Percentiles rank a stretch among this genome's conserved stretches.
phyloP scores from a whole-genome alignment of 2,113 vertebrate genomes.

The Natator depressus region DNA sequence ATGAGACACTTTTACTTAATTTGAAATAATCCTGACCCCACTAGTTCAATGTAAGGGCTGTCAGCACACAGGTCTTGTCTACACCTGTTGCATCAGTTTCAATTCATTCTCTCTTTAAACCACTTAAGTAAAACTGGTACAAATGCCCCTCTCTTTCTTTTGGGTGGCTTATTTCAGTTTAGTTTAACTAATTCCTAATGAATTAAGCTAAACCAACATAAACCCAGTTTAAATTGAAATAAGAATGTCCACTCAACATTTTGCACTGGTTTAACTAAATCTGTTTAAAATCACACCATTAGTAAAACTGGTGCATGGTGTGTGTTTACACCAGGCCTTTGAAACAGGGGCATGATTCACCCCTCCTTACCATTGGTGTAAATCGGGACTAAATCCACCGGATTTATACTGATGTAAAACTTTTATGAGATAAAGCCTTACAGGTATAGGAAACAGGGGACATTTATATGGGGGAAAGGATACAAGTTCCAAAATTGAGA shows the following conservation, averaged over 20 bases:
- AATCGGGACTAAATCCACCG: background rate
- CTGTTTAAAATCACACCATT: background rate
- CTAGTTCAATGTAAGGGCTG: background rate
- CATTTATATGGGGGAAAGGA: background rate
- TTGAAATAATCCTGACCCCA: background rate
- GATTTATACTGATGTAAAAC: background rate
- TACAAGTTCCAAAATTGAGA: background rate
- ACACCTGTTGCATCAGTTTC: accelerated
- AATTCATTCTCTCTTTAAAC: background rate
- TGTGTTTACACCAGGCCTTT: background rate
- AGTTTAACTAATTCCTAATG: background rate
- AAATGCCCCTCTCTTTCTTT: background rate
- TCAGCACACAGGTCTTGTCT: background rate
- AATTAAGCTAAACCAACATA: background rate
- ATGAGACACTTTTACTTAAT: background rate
- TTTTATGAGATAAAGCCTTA: background rate
- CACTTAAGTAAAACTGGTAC: background rate
- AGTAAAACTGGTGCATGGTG: background rate
- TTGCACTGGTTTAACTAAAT: too few species aligned
- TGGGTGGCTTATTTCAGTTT: background rate
- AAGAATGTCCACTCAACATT: background rate
- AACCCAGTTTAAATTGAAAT: background rate
- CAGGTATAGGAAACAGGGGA: background rate
- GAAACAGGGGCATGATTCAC: background rate
- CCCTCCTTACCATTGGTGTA: accelerated